Base-by-base conservation (phyloP, 2,113 vertebrate genomes). In the Uropsilus gracilis region DNA sequence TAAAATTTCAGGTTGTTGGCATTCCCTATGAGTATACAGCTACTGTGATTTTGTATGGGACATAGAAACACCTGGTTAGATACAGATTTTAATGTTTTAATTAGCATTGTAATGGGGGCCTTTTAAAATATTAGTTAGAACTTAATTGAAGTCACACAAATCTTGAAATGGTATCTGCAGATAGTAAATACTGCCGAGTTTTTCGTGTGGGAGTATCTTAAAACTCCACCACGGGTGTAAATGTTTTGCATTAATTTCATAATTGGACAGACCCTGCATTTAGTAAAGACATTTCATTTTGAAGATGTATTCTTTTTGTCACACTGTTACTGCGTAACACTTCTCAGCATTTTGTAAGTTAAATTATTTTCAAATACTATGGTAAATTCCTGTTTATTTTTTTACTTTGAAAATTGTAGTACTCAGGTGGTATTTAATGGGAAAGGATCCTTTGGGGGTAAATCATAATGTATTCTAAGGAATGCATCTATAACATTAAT, bases 361-460 rank as follows among this genome's bases (percentile, higher is more conserved):
- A 97, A 97, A 96, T 97, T 97, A 98, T 98, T 98, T 98, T 95
- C 96, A 98, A 98, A 97, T 95, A 86, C 20, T 94, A 42, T 97
- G 96, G 91, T 94, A 95, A 97, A 97, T 97, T 97, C 97, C 83
- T 94, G 97, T 97, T 98, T 96, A 93, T 94, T 97, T 94, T 97
- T 96, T 71, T 95, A 96, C 90, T 94, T 96, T 97, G 85, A 92
- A 55, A 82, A 91, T 80, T 94, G 93, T 94, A 95, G 89, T 91
- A 72, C 55, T 94, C 94, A 97, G 97, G 96, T 97, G 86, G 94
- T 95, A 82, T 98, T 98, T 97, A 98, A 97, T 96, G 95, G 92
- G 75, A 97, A 95, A 97, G 91, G 96, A 97, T 97, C 96, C 94
- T 98, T 26, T 98, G 71, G 97, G 96, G 88, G 71, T 97, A 97